Base-by-base conservation (phyloP, 1,140 invertebrate species). In the Caenorhabditis remanei region DNA sequence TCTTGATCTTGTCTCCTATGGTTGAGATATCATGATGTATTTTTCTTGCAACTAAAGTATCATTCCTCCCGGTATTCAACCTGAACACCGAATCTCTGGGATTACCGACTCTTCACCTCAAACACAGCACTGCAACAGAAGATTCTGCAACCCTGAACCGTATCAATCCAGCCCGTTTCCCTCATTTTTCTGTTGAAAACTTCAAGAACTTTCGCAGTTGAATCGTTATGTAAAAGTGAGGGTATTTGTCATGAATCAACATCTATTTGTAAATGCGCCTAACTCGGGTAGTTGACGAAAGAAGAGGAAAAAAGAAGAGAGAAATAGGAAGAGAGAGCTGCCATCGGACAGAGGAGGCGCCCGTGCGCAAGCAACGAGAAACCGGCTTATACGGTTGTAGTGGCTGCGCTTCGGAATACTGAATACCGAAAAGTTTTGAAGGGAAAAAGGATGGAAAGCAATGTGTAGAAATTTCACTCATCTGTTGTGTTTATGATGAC, bases 171-270 rank as follows among this genome's bases (percentile, higher is more conserved):
- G 24, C 8, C 24, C 32, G 2, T 50, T 50, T 24, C 46, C 43
- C 14, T 50, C n/a, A 21, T 19, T 50, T 32, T 50, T 40, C 5
- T 79, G 11, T 79, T n/a, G 71, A 79, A 50, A 50, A 79, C 46
- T 79, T 79, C 46, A 79, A 79, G 71, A 79, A 79, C 71, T 79
- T 48, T 79, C 53, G 71, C 71, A 79, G 43, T 41, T n/a, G 40
- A 79, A 79, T 79, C 46, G 46, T 79, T 79, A 79, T 79, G 71
- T 53, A 79, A 79, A 79, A 79, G 71, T 50, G 71, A 79, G 71
- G 61, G 71, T 79, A 79, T 79, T 79, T 79, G 71, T 79, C 71
- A 79, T 79, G 71, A 79, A 79, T 79, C 71, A 79, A 79, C 71
- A 79, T 79, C 71, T 79, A 53, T 79, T 79, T 79, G 71, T 79